phyloP scores from a whole-genome alignment of 2,797 vertebrate genomes.

The Amniataba percoides region DNA sequence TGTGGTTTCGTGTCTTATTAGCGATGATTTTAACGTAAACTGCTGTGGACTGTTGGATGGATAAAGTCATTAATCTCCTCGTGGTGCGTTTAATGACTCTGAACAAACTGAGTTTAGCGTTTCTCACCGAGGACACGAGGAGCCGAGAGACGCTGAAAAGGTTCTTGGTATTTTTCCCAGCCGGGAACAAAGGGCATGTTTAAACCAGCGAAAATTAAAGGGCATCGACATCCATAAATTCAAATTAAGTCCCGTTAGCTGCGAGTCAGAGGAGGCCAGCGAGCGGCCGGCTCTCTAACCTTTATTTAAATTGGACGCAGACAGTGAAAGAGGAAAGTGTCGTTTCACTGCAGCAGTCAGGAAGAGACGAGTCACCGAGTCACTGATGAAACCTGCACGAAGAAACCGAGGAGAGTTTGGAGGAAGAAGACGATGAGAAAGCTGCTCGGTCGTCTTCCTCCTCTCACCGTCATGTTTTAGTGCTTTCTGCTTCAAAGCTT shows the following conservation, averaged over 20 bases:
- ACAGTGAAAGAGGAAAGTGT: neutral
- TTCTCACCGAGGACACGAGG: neutral
- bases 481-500: too few species aligned
- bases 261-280: neutral
- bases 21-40: too few species aligned
- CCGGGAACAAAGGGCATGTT: neutral
- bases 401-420: constrained; percentile 7
- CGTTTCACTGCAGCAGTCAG: neutral
- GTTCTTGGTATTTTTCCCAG: constrained; percentile 2
- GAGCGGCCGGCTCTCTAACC: constrained; percentile 13
- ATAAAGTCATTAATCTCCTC: neutral
- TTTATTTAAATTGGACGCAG: constrained; percentile 16
- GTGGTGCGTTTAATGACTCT: neutral
- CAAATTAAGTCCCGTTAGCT: neutral
- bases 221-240: constrained; percentile 14
- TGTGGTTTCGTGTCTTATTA: too few species aligned
- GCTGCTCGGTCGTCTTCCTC: too few species aligned
- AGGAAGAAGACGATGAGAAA: neutral
- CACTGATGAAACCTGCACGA: constrained; percentile 17
- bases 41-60: neutral
- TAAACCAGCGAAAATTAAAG: constrained; percentile 30
- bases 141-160: neutral
- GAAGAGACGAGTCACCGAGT: neutral
- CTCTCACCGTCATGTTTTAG: too few species aligned
- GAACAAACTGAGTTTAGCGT: neutral